Evolutionary conservation across 2,888 invertebrate species (phyloP).

Genomic region (Apotomis betuletana): DNA sequence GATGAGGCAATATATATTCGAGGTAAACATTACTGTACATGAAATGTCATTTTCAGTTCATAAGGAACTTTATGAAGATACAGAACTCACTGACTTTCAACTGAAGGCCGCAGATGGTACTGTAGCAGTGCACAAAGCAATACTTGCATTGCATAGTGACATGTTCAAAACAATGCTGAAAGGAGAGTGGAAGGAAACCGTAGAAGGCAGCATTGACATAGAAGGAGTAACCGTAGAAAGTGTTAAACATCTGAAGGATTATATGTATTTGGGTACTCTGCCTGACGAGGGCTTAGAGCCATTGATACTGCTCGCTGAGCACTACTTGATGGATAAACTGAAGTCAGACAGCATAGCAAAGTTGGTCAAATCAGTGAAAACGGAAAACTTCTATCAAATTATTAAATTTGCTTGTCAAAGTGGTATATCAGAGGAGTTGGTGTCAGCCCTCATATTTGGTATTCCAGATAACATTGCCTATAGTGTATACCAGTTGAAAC

Average conservation of each 20-base stretch:
- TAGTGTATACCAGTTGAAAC: background rate
- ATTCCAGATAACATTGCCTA: background rate
- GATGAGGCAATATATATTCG: background rate
- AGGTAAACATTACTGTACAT: background rate
- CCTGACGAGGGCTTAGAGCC: background rate
- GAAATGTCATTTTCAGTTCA: background rate
- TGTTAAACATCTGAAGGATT: background rate
- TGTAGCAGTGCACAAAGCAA: no score
- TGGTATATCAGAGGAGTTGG: background rate
- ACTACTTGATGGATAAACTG: background rate
- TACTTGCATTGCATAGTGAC: background rate
- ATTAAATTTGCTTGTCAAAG: background rate
- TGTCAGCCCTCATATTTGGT: background rate
- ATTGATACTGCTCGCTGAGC: background rate
- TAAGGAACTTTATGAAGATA: background rate
- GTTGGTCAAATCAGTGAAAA: background rate
- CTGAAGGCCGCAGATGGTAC: background rate
- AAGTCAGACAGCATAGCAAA: background rate
- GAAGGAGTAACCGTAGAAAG: background rate
- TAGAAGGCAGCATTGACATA: background rate
- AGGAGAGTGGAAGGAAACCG: background rate
- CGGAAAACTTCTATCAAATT: background rate
- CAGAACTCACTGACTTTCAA: background rate
- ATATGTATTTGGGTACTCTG: background rate
- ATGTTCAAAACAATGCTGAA: background rate